Base-by-base conservation (phyloP, 2,113 vertebrate genomes). In the Pangasianodon gigas region DNA sequence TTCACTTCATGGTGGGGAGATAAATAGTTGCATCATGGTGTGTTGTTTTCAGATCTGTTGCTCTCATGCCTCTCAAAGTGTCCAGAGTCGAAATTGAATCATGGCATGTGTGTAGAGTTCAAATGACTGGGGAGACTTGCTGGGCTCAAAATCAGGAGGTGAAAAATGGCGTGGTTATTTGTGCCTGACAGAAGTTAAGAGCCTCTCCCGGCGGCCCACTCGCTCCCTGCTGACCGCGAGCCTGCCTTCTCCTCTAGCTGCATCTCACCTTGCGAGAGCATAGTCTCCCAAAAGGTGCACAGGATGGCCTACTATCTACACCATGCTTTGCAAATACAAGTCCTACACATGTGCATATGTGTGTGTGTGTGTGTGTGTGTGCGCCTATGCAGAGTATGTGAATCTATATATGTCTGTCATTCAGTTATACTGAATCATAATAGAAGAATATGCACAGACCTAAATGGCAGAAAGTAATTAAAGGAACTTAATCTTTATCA, bases 131-230 rank as follows among this genome's bases (percentile, higher is more conserved):
- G 94, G 91, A 95, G 95, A 96, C 95, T 96, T 95, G 94, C 95
- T 93, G 93, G 93, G 95, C 96, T 95, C 93, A 95, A 96, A 95
- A 96, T 95, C 93, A 93, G 93, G 92, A 92, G 93, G 95, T 96
- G 95, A 96, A 96, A 96, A 96, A 96, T 96, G 94, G 95, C 88
- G 84, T 94, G 95, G 94, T 96, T 96, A 96, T 96, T 96, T 96
- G 95, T 96, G 94, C 95, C 94, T 96, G 96, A 96, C 96, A 96
- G 96, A 96, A 96, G 96, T 96, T 96, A 96, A 96, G 95, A 96
- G 96, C 94, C 94, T 96, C 93, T 96, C 96, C 96, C 95, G 65
- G 92, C 93, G 95, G 95, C 94, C 93, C 90, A 14, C 90, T 85
- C 94, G 90, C 94, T 96, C 95, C 96, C 95, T 75, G 93, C 94